phyloP scores from a whole-genome alignment of 2,888 invertebrate genomes.

The Plebejus melissa region DNA sequence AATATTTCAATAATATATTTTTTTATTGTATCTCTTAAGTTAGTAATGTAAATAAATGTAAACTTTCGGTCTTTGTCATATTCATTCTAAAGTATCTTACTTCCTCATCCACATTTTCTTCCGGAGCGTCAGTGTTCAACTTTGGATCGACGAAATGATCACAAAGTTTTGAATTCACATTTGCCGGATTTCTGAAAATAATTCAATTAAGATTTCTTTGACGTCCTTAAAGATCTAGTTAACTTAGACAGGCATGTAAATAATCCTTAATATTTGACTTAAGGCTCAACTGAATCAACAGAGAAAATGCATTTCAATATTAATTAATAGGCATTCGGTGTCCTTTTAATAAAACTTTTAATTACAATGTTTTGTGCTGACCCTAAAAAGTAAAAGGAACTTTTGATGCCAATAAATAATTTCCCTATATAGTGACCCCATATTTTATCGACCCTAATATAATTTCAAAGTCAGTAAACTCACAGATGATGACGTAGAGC shows the following conservation, averaged over 20 bases:
- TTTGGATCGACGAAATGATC: slow-evolving; percentile 66
- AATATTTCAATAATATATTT: neutral
- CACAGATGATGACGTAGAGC: slow-evolving; percentile 71
- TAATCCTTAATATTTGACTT: too few relatives aligned
- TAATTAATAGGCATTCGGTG: too few relatives aligned
- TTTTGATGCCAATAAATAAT: too few relatives aligned
- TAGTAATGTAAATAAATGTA: neutral
- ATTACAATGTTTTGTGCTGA: too few relatives aligned
- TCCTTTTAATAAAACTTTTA: too few relatives aligned
- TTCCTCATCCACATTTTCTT: slow-evolving; percentile 46
- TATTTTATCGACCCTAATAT: neutral
- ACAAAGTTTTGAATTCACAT: slow-evolving; percentile 64
- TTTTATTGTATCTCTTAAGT: neutral
- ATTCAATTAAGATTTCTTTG: neutral
- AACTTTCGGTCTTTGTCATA: neutral
- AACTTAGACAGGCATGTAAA: neutral
- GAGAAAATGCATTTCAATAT: too few relatives aligned
- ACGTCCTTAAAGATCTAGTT: neutral
- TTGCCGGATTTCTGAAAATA: slow-evolving; percentile 53
- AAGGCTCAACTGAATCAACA: too few relatives aligned
- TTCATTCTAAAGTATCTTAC: slow-evolving; percentile 42
- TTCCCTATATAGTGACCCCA: neutral
- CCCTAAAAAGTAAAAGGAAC: too few relatives aligned
- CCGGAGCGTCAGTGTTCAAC: slow-evolving; percentile 46
- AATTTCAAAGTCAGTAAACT: slow-evolving; percentile 52